Evolutionary conservation across 2,888 invertebrate genomes (phyloP).

Genomic region (Heterodera filipjevi): DNA sequence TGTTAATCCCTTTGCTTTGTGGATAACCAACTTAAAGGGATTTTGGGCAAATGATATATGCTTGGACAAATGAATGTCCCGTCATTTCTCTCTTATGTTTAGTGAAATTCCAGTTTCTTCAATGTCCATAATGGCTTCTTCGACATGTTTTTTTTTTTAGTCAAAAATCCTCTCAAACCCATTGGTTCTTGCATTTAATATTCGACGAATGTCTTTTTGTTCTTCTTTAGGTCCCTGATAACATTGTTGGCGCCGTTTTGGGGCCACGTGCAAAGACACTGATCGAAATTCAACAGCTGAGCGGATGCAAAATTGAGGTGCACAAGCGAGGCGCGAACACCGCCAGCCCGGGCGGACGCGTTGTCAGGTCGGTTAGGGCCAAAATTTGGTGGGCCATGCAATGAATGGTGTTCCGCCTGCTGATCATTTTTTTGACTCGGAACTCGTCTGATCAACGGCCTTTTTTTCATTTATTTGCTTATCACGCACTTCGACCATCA

Average conservation of each 20-base stretch:
- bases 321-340: conserved; percentile 45
- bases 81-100: no score
- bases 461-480: neutral
- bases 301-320: conserved; percentile 95
- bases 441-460: neutral
- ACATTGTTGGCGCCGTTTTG: conserved; percentile 83
- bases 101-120: no score
- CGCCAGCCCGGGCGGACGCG: conserved; percentile 43
- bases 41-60: no score
- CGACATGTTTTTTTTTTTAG: no score
- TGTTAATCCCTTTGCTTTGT: no score
- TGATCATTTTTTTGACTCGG: neutral
- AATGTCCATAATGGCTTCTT: no score
- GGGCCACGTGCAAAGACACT: conserved; percentile 94
- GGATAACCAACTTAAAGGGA: no score
- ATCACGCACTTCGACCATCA: neutral
- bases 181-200: neutral
- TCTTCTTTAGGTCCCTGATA: conserved; percentile 36
- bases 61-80: no score
- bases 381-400: no score
- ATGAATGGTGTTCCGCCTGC: neutral
- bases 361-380: conserved; percentile 46
- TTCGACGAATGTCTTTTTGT: neutral
- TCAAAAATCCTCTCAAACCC: no score
- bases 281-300: conserved; percentile 82